A percentile compares a stretch with the other conserved stretches of the same genome.
Evolutionary conservation across 1,140 invertebrate genomes (phyloP).

Genomic region (fruit fly (Drosophila melanogaster)): DNA sequence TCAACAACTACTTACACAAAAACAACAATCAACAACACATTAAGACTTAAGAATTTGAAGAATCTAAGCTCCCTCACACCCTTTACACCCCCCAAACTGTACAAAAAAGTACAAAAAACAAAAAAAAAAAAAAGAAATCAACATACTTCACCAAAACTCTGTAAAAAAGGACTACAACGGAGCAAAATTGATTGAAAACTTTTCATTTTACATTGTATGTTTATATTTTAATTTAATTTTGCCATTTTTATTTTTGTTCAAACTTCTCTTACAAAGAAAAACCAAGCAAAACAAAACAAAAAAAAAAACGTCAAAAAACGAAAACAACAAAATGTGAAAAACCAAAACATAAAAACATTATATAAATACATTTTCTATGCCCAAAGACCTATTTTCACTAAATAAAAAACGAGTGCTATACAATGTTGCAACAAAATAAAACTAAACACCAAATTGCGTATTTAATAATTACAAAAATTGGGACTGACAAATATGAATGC

Average conservation of each 20-base stretch:
- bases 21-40: conserved; percentile 47
- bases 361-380: conserved; percentile 35
- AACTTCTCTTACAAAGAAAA: conserved; percentile 8
- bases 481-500: conserved; percentile 1
- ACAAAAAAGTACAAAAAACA: conserved; percentile 39
- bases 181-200: conserved; percentile 2
- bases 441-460: conserved; percentile 37
- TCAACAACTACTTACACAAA: conserved; percentile 42
- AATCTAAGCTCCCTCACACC: conserved; percentile 4
- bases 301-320: conserved; percentile 5
- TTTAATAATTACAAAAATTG: conserved; percentile 36
- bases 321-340: conserved; percentile 31
- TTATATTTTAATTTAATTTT: conserved; percentile 26
- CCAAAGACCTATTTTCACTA: conserved; percentile 40
- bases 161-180: conserved; percentile 28
- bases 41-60: conserved; percentile 32
- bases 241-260: conserved; percentile 19
- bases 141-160: conserved; percentile 23
- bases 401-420: conserved; percentile 49
- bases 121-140: conserved; percentile 5
- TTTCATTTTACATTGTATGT: conserved; percentile 14
- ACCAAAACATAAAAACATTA: conserved; percentile 26
- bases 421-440: conserved; percentile 19
- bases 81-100: conserved; percentile 19
- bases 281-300: conserved; percentile 16